phyloP scores from a whole-genome alignment of 2,888 invertebrate species.

The Rhingia rostrata region DNA sequence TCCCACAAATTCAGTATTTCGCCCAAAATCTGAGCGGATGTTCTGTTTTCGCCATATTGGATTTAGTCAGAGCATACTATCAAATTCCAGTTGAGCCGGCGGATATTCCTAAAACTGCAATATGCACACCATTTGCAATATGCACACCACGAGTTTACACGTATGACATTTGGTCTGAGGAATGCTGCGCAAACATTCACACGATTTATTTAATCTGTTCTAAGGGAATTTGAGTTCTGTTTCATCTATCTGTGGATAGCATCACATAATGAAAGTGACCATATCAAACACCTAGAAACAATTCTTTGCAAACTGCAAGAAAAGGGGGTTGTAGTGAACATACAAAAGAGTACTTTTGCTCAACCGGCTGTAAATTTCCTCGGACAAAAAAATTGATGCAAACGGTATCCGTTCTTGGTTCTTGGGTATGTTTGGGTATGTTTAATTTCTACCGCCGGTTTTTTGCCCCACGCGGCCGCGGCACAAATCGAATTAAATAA shows the following conservation, averaged over 20 bases:
- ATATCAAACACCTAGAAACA: constrained; percentile 64
- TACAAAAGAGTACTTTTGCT: no score
- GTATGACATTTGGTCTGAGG: constrained; percentile 60
- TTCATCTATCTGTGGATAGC: constrained; percentile 76
- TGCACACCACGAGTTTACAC: constrained; percentile 55
- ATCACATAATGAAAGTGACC: constrained; percentile 71
- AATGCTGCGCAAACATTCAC: constrained; percentile 69
- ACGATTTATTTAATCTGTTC: constrained; percentile 54
- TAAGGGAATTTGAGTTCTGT: constrained; percentile 54
- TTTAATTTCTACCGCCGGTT: constrained; percentile 69
- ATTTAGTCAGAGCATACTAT: constrained; percentile 57
- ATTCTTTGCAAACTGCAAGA: constrained; percentile 73
- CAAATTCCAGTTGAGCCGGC: constrained; percentile 60
- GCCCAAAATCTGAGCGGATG: constrained; percentile 35
- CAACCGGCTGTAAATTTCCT: no score
- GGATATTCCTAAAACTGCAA: constrained; percentile 65
- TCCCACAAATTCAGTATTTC: constrained; percentile 63
- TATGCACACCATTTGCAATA: constrained; percentile 66
- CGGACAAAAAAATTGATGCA: no score
- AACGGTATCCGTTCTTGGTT: no score
- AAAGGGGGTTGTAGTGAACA: constrained; percentile 75
- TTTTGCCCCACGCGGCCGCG: no score
- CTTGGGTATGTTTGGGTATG: constrained; percentile 74
- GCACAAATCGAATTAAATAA: constrained; percentile 37
- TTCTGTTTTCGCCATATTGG: constrained; percentile 64